Percentiles rank a stretch among this genome's conserved stretches.
These are phyloP conservation scores for Incurvaria masculella DNA, from an alignment of 2,888 invertebrate species.

Conservation along the genomic window DNA sequence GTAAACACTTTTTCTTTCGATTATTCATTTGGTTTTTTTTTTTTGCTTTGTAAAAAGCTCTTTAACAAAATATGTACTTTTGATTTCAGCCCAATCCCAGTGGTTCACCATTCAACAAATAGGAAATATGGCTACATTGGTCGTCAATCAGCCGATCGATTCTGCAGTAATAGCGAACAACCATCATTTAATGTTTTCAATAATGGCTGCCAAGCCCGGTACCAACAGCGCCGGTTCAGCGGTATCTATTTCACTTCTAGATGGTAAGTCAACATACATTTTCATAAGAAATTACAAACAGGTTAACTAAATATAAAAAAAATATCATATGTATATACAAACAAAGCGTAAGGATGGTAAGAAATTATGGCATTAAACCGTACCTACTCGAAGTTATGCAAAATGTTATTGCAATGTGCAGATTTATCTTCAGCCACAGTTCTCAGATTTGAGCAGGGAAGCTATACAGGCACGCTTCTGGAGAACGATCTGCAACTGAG, in stretches of 20 bases:
- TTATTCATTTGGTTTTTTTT: slow-evolving; percentile 1
- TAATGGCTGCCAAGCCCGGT: background rate
- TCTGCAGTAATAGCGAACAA: background rate
- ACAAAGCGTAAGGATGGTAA: too few relatives aligned
- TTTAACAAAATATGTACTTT: background rate
- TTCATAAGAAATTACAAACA: too few relatives aligned
- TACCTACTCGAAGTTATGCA: too few relatives aligned
- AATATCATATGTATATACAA: too few relatives aligned
- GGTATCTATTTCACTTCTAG: background rate
- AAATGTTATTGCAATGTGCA: slow-evolving; percentile 13
- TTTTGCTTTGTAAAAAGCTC: background rate
- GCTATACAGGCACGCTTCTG: too few relatives aligned
- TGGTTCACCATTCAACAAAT: slow-evolving; percentile 16
- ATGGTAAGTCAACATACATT: too few relatives aligned
- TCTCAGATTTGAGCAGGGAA: too few relatives aligned
- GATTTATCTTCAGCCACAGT: slow-evolving; percentile 14
- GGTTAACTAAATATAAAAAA: slow-evolving; percentile 13
- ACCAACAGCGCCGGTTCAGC: background rate
- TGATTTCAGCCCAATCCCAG: slow-evolving; percentile 15
- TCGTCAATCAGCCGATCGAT: background rate
- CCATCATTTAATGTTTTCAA: background rate
- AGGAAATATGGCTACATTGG: slow-evolving; percentile 16
- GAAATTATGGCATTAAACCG: too few relatives aligned
- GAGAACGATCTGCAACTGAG: too few relatives aligned
- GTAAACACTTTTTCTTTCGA: slow-evolving; percentile 13